Evolutionary conservation across 2,888 invertebrate species (phyloP).

Genomic region (Leucophora obtusa): DNA sequence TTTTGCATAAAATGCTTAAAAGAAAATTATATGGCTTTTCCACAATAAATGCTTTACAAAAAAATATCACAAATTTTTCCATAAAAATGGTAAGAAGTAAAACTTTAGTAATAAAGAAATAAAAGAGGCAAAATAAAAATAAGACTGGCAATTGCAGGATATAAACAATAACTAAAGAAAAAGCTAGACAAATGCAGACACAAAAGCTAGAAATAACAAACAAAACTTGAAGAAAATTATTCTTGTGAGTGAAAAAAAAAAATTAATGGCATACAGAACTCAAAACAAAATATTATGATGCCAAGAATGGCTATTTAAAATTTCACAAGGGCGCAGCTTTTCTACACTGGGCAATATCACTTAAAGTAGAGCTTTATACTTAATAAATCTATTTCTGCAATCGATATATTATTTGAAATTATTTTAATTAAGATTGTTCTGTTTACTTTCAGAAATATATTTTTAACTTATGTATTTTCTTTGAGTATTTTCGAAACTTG

Average conservation of each 20-base stretch:
- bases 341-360: too few species aligned
- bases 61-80: conserved; percentile 14
- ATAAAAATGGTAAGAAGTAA: not conserved
- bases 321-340: not conserved
- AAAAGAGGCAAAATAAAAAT: not conserved
- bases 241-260: not conserved
- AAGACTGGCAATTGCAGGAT: conserved; percentile 9
- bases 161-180: not conserved
- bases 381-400: too few species aligned
- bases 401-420: too few species aligned
- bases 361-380: too few species aligned
- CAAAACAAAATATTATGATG: not conserved
- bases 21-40: not conserved
- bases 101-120: not conserved
- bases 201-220: not conserved
- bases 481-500: too few species aligned
- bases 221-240: not conserved
- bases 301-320: not conserved
- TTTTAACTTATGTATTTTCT: too few species aligned
- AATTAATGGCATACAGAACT: not conserved
- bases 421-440: too few species aligned
- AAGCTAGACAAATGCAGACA: not conserved
- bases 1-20: not conserved
- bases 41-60: conserved; percentile 5
- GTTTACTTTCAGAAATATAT: too few species aligned